phyloP scores from a whole-genome alignment of 2,113 vertebrate genomes.

The Silurus asotus region DNA sequence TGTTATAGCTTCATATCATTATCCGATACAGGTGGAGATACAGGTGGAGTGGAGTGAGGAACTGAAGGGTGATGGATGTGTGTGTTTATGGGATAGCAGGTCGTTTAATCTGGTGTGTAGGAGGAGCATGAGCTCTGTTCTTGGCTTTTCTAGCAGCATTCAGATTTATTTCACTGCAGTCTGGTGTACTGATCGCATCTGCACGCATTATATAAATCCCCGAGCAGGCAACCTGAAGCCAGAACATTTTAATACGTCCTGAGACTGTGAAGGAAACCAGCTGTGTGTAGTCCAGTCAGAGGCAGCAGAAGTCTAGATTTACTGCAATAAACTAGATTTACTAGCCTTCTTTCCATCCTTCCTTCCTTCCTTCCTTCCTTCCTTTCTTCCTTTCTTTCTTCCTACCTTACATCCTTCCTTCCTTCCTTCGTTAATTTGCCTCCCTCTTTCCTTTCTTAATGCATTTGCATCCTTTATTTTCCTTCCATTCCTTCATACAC shows the following conservation, averaged over 20 bases:
- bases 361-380: too few species aligned
- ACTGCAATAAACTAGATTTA: too few species aligned
- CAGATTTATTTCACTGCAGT: constrained; percentile 11
- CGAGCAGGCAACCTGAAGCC: neutral
- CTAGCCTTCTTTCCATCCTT: too few species aligned
- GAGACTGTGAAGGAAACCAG: constrained; percentile 12
- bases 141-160: neutral
- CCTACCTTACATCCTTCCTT: too few species aligned
- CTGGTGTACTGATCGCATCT: constrained; percentile 13
- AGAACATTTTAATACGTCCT: constrained; percentile 21
- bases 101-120: constrained; percentile 10
- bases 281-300: neutral
- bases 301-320: neutral
- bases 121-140: neutral
- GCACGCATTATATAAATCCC: constrained; percentile 32
- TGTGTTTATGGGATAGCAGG: constrained; percentile 18
- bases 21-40: constrained; percentile 29
- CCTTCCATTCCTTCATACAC: too few species aligned
- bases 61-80: constrained; percentile 20
- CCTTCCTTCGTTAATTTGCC: too few species aligned
- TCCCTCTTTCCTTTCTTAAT: too few species aligned
- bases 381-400: too few species aligned
- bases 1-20: neutral
- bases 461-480: too few species aligned
- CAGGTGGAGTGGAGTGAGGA: neutral